Conservation (phyloP, 2,888 invertebrate genomes). For the Plusia festucae region DNA sequence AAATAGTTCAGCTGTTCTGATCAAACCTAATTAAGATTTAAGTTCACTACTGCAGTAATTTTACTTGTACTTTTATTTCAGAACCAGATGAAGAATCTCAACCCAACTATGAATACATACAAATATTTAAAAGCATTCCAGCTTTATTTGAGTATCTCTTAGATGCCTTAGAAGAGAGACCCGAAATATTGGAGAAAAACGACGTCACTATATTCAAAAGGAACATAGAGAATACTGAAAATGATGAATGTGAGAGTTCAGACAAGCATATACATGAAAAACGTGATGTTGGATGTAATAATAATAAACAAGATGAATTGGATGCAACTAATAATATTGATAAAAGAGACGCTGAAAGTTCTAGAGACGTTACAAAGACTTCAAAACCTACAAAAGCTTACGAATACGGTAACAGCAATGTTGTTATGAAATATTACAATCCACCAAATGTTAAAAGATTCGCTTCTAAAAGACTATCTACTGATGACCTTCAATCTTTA, state of each 20-base stretch:
- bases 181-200: conserved; percentile 72
- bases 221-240: conserved; percentile 18
- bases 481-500: not conserved
- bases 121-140: conserved; percentile 73
- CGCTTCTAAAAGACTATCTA: not conserved
- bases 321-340: not conserved
- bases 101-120: conserved; percentile 61
- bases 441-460: conserved; percentile 15
- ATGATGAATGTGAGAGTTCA: conserved; percentile 17
- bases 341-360: conserved; percentile 36
- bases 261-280: conserved; percentile 14
- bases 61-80: conserved; percentile 33
- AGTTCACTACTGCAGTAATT: not conserved
- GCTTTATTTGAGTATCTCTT: conserved; percentile 71
- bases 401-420: conserved; percentile 42
- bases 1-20: too few relatives aligned
- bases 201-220: conserved; percentile 62
- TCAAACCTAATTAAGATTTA: too few relatives aligned
- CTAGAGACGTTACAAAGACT: conserved; percentile 7
- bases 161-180: conserved; percentile 67
- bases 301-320: not conserved
- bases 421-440: conserved; percentile 26
- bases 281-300: conserved; percentile 14
- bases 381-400: conserved; percentile 30
- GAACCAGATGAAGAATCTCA: conserved; percentile 47